Evolutionary conservation across 1,140 invertebrate species (phyloP).

Genomic region (Aphaenogaster floridana): DNA sequence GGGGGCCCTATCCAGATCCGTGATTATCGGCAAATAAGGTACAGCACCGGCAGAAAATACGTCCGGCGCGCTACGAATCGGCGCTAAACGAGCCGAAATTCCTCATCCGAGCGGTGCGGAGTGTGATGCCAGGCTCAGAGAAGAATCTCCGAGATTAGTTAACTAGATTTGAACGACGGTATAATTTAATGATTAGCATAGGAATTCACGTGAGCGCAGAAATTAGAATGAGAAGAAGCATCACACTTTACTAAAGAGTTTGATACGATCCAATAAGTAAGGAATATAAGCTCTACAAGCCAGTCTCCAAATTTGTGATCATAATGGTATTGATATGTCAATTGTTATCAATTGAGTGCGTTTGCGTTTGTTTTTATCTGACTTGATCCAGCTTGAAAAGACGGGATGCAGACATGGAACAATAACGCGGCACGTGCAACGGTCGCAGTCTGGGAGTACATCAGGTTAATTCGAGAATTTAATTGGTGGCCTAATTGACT

Average conservation of each 20-base stretch:
- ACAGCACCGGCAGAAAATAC: constrained; percentile 83
- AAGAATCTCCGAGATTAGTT: background rate
- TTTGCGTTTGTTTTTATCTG: background rate
- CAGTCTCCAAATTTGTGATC: background rate
- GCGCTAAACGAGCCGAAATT: constrained; percentile 17
- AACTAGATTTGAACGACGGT: constrained; percentile 26
- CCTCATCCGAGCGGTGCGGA: background rate
- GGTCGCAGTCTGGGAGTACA: background rate
- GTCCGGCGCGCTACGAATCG: background rate
- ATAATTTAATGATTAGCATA: constrained; percentile 18
- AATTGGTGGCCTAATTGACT: constrained; percentile 54
- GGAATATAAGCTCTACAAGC: background rate
- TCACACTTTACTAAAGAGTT: background rate
- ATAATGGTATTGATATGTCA: background rate
- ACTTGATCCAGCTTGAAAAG: background rate
- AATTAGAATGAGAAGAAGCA: constrained; percentile 17
- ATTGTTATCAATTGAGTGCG: background rate
- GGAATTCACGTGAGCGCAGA: constrained; percentile 1
- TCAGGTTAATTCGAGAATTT: constrained; percentile 24
- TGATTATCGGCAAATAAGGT: constrained; percentile 87
- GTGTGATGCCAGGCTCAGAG: background rate
- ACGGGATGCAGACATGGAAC: background rate
- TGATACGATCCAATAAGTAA: background rate
- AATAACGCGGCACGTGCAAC: background rate
- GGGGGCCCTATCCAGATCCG: constrained; percentile 80